Base-by-base conservation (phyloP, 2,113 vertebrate species). In the Strix uralensis region DNA sequence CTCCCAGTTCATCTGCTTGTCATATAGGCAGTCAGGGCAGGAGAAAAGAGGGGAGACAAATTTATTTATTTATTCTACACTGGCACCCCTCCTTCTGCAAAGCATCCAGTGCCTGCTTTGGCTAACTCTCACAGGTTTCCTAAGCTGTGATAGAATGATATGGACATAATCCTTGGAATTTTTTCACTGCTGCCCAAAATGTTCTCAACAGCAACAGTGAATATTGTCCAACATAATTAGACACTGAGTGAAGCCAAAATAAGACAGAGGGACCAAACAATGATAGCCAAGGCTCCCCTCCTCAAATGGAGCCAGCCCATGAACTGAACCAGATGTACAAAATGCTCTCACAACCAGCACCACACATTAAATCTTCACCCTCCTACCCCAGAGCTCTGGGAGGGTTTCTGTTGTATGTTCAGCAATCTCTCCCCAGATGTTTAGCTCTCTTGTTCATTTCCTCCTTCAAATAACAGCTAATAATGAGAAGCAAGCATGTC, bases 171-270 rank as follows among this genome's bases (percentile, higher is more conserved):
- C 55, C 79, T 62, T 14, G 18, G 72, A 84, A 69, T 83, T 95
- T 96, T 94, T 90, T 95, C 93, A 92, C 51, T 38, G 47, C 54
- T 80, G 9, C 80, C 87, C 87, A 93, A 88, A 92, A 69, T 34
- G 59, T 71, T 97, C 84, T 95, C 89, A 91, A 77, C 32, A 87
- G 84, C 62, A 87, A 92, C 7, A 15, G 32, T 62, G 86, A 91
- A 88, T 44, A 80, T 80, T 86, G 58, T 93, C 94, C 89, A 92
- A 82, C 86, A 95, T 92, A 97, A 97, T 95, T 96, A 97, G 96
- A 97, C 96, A 88, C 70, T 96, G 94, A 97, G 91, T 47, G 79
- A 90, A 82, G 34, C 81, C 94, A 94, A 97, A 96, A 91, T 73
- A 92, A 94, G 84, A 87, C 66, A 91, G 51, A 92, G 82, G 62